Evolutionary conservation across 2,888 invertebrate species (phyloP), one percentile per base, ranked within the genome.

Genomic region (Acanthoscelides obtectus): DNA sequence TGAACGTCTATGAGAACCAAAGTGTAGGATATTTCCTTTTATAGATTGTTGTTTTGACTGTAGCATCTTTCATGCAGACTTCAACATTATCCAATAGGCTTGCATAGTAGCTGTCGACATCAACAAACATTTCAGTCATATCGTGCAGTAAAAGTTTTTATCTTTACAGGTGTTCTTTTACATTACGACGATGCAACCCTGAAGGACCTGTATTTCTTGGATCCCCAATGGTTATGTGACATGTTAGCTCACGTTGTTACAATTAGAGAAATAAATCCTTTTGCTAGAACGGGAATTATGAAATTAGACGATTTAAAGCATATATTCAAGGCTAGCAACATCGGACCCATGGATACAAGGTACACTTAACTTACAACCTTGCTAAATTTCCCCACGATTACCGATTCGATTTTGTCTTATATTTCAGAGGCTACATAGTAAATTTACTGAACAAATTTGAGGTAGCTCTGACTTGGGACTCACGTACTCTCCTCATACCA

Each of bases 151-250:
- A n/a, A n/a, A n/a, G n/a, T 25, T 8, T 69, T 45, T 65, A 66
- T 71, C 68, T 75, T 78, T 82, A 64, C 82, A 93, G 93, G 96
- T 63, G 96, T 99, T 0, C 87, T 99, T 8, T 88, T 98, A 0
- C 97, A 97, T 84, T 97, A 97, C 80, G 97, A 97, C 80, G 98
- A 98, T 84, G 96, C 97, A 0, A 95, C 96, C 0, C 87, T 98
- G 1, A 94, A 96, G 82, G 98, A 99, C 86, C 88, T 98, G 69
- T 98, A 98, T 86, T 99, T 99, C 86, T 87, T 99, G 67, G 95
- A 98, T 84, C 98, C 99, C 0, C 99, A 99, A 84, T 99, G 99
- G 99, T 88, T 99, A 66, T 99, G 98, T 86, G 99, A 99, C 84
- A 95, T 98, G 90, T 85, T 99, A 64, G 98, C 99, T 0, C 97